Base-by-base conservation (phyloP, 1,140 invertebrate genomes). In the Eciton burchellii region DNA sequence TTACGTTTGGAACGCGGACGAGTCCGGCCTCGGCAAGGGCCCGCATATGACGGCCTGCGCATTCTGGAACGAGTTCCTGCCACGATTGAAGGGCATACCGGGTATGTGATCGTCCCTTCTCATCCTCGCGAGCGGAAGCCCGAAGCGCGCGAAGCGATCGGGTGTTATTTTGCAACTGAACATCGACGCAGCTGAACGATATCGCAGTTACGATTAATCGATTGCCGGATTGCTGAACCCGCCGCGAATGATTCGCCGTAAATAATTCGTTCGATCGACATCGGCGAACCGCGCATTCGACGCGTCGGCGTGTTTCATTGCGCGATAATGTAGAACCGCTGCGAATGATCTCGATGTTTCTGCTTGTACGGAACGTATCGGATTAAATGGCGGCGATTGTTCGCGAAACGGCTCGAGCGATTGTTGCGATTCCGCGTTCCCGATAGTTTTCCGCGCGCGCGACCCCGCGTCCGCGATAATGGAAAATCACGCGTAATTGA, bases 1-100 rank as follows among this genome's bases (percentile, higher is more conserved):
- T 92, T 98, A 97, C 91, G 97, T 98, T 87, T 97, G 98, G 91
- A 97, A 98, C 84, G 97, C 97, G 0, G 96, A 97, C 86, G 95
- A 95, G 19, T 94, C 93, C 60, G 96, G 96, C 35, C 94, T 95
- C 12, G 97, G 97, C 3, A 96, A 96, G 84, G 98, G 98, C 70
- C 98, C 98, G 1, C 94, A 98, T 60, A 96, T 97, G 59, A 96
- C 97, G 52, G 95, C 97, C 24, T 99, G 98, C 91, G 97, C 98
- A 57, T 99, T 99, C 94, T 99, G 98, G 98, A 98, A 98, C 90
- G 96, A 98, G 79, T 98, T 99, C 93, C 95, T 99, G 90, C 98
- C 98, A 60, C 96, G 96, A 92, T 95, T 98, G 81, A 96, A 95
- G 92, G 96, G 96, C 93, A 94, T 96, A 93, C 94, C 96, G 95